Evolutionary conservation across 2,113 vertebrate genomes (phyloP), one percentile per base, ranked within the genome.

Genomic region (Bufo bufo): DNA sequence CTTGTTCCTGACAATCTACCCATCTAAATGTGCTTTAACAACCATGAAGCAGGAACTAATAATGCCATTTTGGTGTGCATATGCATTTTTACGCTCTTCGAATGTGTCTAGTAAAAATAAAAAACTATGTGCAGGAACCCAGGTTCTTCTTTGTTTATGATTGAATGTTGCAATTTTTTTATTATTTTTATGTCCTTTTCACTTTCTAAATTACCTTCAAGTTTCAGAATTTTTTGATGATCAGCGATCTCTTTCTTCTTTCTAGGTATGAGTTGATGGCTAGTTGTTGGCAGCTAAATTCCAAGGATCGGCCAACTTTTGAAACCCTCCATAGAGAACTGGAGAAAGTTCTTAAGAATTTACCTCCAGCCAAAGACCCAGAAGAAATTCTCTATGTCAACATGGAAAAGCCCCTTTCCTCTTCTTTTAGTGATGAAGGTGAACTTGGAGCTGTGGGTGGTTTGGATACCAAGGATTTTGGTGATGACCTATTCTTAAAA

Each of bases 301-400:
- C 97, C 0, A 96, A 96, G 59, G 96, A 97, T 63, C 93, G 97
- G 0, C 97, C 96, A 0, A 93, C 93, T 4, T 98, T 98, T 9
- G 90, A 97, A 87, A 91, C 93, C 8, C 92, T 97, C 74, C 90
- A 94, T 84, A 93, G 94, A 11, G 95, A 96, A 90, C 93, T 98
- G 89, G 96, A 97, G 91, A 96, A 96, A 61, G 94, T 95, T 8
- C 92, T 97, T 0, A 96, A 96, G 66, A 94, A 96, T n/a, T 95
- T 97, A 65, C 97, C 97, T 0, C 95, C 94, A 33, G 90, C 93
- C 12, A 96, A 96, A 91, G 96, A 96, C 77, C 95, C 97, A 0
- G 95, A 97, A 0, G 97, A 97, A 93, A 98, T 97, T 92, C 95
- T 97, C 45, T 97, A 98, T 0, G 97, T 98, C 90, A 98, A 98